A percentile compares a stretch with the other conserved stretches of the same genome.
phyloP scores from a whole-genome alignment of 2,888 invertebrate genomes.

The Papilio demoleus region DNA sequence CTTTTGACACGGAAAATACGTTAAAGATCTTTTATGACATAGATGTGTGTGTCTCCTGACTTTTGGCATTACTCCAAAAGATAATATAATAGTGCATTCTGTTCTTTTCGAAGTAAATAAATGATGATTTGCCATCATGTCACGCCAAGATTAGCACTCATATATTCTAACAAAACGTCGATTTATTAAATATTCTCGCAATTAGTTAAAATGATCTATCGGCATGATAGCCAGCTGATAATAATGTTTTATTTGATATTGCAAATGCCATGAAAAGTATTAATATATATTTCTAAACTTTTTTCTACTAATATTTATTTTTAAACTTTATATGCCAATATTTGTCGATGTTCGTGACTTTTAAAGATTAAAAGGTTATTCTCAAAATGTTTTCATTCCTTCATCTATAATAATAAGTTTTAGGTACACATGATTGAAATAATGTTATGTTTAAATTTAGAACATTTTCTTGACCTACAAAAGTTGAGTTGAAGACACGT shows the following conservation, averaged over 20 bases:
- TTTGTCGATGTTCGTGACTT: background rate
- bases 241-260: background rate
- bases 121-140: background rate
- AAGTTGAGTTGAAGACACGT: slow-evolving; percentile 21
- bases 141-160: background rate
- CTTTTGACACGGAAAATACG: background rate
- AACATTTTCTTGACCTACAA: slow-evolving; percentile 21
- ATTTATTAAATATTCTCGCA: background rate
- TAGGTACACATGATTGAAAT: background rate
- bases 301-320: too few species aligned
- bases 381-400: background rate
- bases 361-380: background rate
- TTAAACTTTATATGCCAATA: background rate
- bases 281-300: too few species aligned
- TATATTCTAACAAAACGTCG: background rate
- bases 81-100: background rate
- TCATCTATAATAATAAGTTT: background rate
- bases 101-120: slow-evolving; percentile 2
- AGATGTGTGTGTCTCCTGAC: background rate
- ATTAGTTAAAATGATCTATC: background rate
- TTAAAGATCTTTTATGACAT: background rate
- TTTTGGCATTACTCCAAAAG: background rate
- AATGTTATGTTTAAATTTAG: background rate
- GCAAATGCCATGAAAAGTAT: background rate
- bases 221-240: background rate